A percentile compares a stretch with the other conserved stretches of the same genome.
Conservation (phyloP, 2,113 vertebrate species). For the Centrocercus urophasianus region DNA sequence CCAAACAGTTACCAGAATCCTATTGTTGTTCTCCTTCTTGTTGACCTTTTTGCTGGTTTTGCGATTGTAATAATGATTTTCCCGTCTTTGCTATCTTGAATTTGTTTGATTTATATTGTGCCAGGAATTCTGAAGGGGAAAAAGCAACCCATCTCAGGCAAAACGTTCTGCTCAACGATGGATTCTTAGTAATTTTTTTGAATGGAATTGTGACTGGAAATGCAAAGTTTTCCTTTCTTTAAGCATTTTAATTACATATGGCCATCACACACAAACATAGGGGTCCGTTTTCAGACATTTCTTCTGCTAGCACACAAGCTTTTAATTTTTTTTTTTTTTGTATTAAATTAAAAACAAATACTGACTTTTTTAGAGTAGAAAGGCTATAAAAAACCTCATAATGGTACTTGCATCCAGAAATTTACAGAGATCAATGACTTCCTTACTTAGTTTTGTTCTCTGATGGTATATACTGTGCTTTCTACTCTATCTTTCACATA, state of each 20-base stretch:
- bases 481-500: neutral
- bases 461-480: neutral
- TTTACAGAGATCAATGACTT: neutral
- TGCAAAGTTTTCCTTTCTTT: neutral
- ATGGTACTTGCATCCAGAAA: neutral
- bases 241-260: neutral
- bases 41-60: constrained; percentile 63
- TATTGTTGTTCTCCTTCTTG: constrained; percentile 63
- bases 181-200: neutral
- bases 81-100: constrained; percentile 43
- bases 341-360: neutral
- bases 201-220: neutral
- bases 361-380: neutral
- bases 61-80: constrained; percentile 60
- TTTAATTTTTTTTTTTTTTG: neutral
- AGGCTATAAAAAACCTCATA: neutral
- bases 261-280: neutral
- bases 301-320: neutral
- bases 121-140: constrained; percentile 27
- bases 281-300: neutral
- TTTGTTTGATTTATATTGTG: constrained; percentile 50
- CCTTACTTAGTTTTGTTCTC: neutral
- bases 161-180: constrained; percentile 13
- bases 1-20: constrained; percentile 72
- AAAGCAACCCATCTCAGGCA: constrained; percentile 1